Base-by-base conservation (phyloP, 2,113 vertebrate genomes). In the Chaetops frenatus region DNA sequence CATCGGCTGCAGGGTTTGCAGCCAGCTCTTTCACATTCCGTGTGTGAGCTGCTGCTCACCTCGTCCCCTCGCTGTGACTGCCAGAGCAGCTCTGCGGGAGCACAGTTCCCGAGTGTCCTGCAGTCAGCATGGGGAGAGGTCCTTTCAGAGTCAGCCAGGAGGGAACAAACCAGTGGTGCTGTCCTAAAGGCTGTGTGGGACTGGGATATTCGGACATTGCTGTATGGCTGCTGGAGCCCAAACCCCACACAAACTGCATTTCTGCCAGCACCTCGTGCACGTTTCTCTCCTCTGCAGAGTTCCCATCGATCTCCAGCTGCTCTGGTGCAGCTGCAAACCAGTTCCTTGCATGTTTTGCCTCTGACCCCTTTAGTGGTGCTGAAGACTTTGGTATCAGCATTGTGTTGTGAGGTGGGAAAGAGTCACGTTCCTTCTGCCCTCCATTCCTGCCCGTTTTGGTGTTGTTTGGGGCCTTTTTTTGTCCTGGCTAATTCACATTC, bases 401-500 rank as follows among this genome's bases (percentile, higher is more conserved):
- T 62, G 19, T 1, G 2, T 9, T 56, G n/a, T 50, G 78, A 48
- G 15, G 15, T 78, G 38, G 88, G 21, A 54, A 35, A 58, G 47
- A 80, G 56, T 45, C 73, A 7, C 72, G 2, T 58, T 81, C 23
- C 44, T 77, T 35, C 20, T 40, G 54, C 64, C 54, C 9, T 81
- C 21, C 11, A 3, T 35, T 81, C 76, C 90, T 2, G 33, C 21
- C 54, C 70, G 19, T 1, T 14, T 31, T 3, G 33, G 18, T 33
- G 90, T 67, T 47, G 33, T 7, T 33, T 12, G 5, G 35, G n/a
- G 38, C 66, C 44, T 54, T 45, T 82, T 45, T 78, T 70, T 64
- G 61, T 91, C 69, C 58, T 86, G 67, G 73, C 86, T 97, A 79
- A 97, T 98, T 98, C 96, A 87, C 92, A 96, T 97, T 97, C 97